Conservation (phyloP, 2,797 vertebrate species). For the Silurus aristotelis region DNA sequence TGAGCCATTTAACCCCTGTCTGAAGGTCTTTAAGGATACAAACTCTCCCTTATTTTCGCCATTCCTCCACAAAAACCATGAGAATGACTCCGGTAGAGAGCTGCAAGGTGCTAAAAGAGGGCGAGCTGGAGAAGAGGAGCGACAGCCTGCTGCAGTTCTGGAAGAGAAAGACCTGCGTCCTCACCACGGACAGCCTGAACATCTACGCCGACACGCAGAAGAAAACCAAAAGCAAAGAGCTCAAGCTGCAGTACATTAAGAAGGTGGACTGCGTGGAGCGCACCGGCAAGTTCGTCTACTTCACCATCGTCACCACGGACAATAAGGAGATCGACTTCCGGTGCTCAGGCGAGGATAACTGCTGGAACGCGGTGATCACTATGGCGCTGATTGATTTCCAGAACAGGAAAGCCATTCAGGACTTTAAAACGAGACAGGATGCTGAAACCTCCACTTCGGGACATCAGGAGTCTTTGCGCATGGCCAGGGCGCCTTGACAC, state of each 20-base stretch:
- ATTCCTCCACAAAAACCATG: conserved; percentile 62
- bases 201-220: conserved; percentile 86
- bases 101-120: conserved; percentile 85
- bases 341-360: conserved; percentile 84
- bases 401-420: conserved; percentile 90
- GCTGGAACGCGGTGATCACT: conserved; percentile 93
- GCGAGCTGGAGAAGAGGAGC: conserved; percentile 96
- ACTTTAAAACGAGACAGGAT: conserved; percentile 87
- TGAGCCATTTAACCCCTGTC: too few relatives aligned
- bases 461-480: conserved; percentile 74
- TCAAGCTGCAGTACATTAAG: conserved; percentile 89
- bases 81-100: conserved; percentile 75
- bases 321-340: conserved; percentile 96
- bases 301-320: conserved; percentile 95
- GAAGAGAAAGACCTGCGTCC: conserved; percentile 93
- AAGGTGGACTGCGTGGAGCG: conserved; percentile 97
- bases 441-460: conserved; percentile 75
- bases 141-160: conserved; percentile 94
- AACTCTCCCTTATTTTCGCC: not conserved
- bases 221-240: conserved; percentile 85
- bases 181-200: conserved; percentile 89
- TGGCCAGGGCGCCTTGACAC: conserved; percentile 78
- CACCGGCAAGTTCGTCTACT: conserved; percentile 94
- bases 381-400: conserved; percentile 95
- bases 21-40: not conserved